phyloP scores from a whole-genome alignment of 2,797 vertebrate species.

The Eulemur rubriventer region DNA sequence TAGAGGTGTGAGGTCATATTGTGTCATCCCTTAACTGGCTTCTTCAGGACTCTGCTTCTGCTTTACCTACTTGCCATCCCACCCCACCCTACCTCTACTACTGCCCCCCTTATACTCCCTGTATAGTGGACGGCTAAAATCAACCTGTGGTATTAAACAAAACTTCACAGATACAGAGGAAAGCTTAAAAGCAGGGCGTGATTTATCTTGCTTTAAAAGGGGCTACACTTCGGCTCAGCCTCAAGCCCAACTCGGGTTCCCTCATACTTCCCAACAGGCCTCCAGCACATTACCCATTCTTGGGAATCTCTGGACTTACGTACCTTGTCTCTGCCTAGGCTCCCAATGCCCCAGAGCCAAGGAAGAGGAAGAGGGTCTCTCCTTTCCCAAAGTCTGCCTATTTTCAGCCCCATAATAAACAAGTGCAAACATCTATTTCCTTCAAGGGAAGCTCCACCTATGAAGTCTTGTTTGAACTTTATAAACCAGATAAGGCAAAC shows the following conservation, averaged over 20 bases:
- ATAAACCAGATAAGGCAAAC: not conserved
- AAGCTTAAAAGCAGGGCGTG: not conserved
- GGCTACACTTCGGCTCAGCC: not conserved
- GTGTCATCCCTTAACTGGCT: not conserved
- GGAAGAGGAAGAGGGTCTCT: not conserved
- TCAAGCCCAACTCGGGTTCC: not conserved
- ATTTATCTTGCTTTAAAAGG: not conserved
- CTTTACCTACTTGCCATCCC: not conserved
- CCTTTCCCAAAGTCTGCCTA: not conserved
- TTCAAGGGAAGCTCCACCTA: not conserved
- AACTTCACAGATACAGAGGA: not conserved
- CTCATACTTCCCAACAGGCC: not conserved
- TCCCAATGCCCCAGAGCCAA: not conserved
- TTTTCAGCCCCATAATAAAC: conserved; percentile 1
- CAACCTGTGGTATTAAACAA: not conserved
- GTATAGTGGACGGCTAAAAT: not conserved
- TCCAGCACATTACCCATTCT: not conserved
- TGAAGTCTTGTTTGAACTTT: not conserved
- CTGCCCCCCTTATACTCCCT: not conserved
- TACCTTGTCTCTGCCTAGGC: not conserved
- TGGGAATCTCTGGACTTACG: not conserved
- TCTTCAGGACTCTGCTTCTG: not conserved
- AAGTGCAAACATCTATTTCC: conserved; percentile 9
- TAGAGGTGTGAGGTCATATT: not conserved
- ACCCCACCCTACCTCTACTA: not conserved